Evolutionary conservation across 2,888 invertebrate species (phyloP), one percentile per base, ranked within the genome.

Genomic region (Serrognathus titanus): DNA sequence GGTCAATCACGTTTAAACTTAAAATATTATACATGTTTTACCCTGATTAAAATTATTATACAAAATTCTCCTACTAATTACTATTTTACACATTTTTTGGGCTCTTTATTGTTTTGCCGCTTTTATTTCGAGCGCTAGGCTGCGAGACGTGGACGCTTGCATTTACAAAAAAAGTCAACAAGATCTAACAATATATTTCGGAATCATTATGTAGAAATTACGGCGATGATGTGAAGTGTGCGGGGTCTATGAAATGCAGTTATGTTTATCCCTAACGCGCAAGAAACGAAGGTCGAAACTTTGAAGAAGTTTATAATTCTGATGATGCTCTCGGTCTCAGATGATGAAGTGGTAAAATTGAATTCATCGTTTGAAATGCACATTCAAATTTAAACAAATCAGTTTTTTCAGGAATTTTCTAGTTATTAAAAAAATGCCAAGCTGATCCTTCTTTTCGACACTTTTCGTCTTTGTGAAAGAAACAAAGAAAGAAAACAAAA

Each of bases 1-100:
- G 24, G 24, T 31, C 24, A 43, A 43, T 40, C 11, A 40, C 13
- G 12, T 40, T 12, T 40, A 12, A 50, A 47, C 35, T 55, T 57
- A 57, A 54, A 58, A 54, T 50, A 57, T 53, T 53, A 57, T 53
- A 54, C 53, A 53, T 51, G 39, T 57, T 68, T 72, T 74, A 74
- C 74, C 74, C 74, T 75, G 74, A 72, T 73, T 67, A 59, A 74
- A 75, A 74, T 75, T 74, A 75, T 74, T 74, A 73, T 69, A 69
- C 65, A 68, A 70, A 65, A 60, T 63, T 65, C 24, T 7, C 64
- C 64, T 67, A 67, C 66, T 62, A 58, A 38, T 51, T 58, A 63
- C 60, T 53, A 51, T 55, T 62, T 56, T 54, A 48, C 56, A 51
- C 53, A 55, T 54, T 55, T 61, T 61, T 52, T 31, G 9, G 31